phyloP scores from a whole-genome alignment of 2,797 vertebrate genomes.

The Sebastolobus alascanus region DNA sequence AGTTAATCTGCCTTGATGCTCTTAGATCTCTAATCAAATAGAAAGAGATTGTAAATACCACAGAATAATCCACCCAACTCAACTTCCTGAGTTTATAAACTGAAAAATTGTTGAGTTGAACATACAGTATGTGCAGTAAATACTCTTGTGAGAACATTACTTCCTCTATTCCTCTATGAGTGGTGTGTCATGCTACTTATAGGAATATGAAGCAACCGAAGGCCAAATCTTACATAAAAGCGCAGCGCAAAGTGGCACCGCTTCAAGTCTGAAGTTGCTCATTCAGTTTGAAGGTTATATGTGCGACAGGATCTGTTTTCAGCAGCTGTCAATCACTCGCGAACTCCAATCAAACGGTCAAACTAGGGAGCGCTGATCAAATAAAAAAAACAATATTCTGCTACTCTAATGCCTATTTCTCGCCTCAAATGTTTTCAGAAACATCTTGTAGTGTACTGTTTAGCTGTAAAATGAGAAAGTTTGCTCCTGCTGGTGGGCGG shows the following conservation, averaged over 20 bases:
- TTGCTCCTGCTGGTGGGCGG: too few species aligned
- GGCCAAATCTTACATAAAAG: not conserved
- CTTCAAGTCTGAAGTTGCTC: not conserved
- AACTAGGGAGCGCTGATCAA: too few species aligned
- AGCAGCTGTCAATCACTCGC: too few species aligned
- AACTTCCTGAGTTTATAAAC: constrained; percentile 35
- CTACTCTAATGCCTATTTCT: too few species aligned
- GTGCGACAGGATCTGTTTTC: not conserved
- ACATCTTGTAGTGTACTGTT: too few species aligned
- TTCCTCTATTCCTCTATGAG: not conserved
- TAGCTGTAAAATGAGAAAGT: too few species aligned
- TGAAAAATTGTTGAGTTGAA: constrained; percentile 14
- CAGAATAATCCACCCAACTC: constrained; percentile 67
- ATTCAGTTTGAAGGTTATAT: not conserved
- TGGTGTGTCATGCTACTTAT: not conserved
- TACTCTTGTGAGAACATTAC: not conserved
- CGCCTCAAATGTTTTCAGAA: too few species aligned
- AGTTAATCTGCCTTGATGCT: constrained; percentile 79
- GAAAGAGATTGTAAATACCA: constrained; percentile 72
- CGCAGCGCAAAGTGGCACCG: not conserved
- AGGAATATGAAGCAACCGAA: not conserved
- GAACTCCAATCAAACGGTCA: too few species aligned
- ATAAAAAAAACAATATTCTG: too few species aligned
- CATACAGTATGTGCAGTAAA: not conserved
- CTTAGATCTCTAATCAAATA: constrained; percentile 79